Evolutionary conservation across 2,888 invertebrate species (phyloP).

Genomic region (Standfussiana lucernea): DNA sequence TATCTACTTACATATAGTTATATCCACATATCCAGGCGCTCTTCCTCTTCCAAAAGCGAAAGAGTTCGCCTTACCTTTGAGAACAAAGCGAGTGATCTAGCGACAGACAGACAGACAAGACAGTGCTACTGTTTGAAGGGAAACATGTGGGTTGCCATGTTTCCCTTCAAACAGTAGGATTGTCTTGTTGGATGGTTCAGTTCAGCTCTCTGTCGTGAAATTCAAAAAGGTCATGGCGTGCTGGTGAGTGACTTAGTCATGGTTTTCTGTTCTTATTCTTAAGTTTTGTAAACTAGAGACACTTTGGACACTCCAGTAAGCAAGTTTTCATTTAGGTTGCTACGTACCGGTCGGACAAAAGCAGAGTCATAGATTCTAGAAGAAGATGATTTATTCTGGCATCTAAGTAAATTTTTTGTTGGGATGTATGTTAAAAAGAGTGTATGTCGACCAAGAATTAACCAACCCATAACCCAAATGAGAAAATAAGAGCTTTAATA

Average conservation of each 20-base stretch:
- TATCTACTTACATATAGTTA: too few relatives aligned
- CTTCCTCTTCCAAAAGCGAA: not conserved
- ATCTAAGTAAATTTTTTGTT: not conserved
- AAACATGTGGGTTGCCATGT: too few relatives aligned
- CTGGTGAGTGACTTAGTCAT: not conserved
- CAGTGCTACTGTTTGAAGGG: too few relatives aligned
- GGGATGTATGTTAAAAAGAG: not conserved
- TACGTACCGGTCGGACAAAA: not conserved
- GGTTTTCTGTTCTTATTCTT: not conserved
- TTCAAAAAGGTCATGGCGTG: not conserved
- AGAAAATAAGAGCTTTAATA: conserved; percentile 8
- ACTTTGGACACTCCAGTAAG: not conserved
- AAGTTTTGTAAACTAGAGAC: not conserved
- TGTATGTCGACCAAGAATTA: not conserved
- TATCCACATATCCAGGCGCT: not conserved
- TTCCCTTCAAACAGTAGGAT: not conserved
- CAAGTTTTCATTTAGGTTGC: not conserved
- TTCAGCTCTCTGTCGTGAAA: not conserved
- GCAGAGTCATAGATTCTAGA: not conserved
- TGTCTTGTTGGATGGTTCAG: not conserved
- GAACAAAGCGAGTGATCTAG: not conserved
- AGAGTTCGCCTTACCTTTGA: not conserved
- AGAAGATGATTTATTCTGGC: not conserved
- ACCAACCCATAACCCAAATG: not conserved
- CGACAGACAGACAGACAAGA: too few relatives aligned